Conservation (phyloP, 2,113 vertebrate genomes). For the Bothrops jararaca region DNA sequence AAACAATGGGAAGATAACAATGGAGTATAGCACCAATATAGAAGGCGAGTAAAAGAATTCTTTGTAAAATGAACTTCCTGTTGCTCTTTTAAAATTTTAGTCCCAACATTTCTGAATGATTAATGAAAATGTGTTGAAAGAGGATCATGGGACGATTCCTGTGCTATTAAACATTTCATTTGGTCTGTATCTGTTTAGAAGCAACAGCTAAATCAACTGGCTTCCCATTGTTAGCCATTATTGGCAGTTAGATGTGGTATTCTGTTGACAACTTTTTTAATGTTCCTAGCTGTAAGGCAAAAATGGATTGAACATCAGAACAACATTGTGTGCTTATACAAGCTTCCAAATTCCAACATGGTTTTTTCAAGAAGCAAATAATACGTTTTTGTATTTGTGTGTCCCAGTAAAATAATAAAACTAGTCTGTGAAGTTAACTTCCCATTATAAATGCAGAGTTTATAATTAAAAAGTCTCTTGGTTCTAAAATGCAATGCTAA, state of each 20-base stretch:
- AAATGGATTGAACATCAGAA: background rate
- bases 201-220: background rate
- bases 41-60: background rate
- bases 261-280: background rate
- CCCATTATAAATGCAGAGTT: rapidly evolving
- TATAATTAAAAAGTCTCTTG: background rate
- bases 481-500: background rate
- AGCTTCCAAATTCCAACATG: background rate
- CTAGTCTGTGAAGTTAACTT: background rate
- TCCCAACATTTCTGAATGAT: background rate
- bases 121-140: slow-evolving; percentile 11
- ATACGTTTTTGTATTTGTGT: background rate
- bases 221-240: slow-evolving; percentile 19
- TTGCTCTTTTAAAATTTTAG: slow-evolving; percentile 13
- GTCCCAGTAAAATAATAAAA: background rate
- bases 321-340: rapidly evolving
- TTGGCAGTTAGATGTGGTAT: background rate
- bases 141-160: background rate
- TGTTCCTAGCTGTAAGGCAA: background rate
- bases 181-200: background rate
- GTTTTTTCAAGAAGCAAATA: background rate
- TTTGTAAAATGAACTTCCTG: background rate
- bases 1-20: background rate
- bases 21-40: background rate
- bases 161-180: background rate